These are phyloP conservation scores for Trichonephila clavata DNA, from an alignment of 1,140 invertebrate species.

Conservation along the genomic window DNA sequence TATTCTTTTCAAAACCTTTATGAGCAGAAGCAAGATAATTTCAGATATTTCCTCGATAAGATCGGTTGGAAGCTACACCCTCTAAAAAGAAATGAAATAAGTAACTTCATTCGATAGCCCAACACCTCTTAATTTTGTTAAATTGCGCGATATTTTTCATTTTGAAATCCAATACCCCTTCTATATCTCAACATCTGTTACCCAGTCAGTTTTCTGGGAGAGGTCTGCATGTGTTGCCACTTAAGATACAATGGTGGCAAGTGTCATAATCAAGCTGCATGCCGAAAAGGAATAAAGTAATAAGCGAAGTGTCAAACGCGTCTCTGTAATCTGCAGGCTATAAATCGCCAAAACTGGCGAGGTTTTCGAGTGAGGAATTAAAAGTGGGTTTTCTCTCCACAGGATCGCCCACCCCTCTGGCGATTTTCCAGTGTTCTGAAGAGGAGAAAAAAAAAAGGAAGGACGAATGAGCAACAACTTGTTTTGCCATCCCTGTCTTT, in stretches of 20 bases:
- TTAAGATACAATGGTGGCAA: background rate
- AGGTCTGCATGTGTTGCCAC: background rate
- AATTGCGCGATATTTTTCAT: conserved; percentile 27
- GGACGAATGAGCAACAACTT: conserved; percentile 33
- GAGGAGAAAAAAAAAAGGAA: conserved; percentile 10
- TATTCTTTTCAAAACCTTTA: background rate
- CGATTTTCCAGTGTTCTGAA: background rate
- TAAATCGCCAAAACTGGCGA: conserved; percentile 61
- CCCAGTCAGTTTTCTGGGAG: background rate
- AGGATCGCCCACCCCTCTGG: conserved; percentile 59
- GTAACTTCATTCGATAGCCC: background rate
- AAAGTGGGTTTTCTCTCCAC: conserved; percentile 49
- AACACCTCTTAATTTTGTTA: conserved; percentile 16
- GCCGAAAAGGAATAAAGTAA: conserved; percentile 1
- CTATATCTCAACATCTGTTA: background rate
- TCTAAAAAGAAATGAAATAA: background rate
- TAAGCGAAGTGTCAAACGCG: conserved; percentile 1
- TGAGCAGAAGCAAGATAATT: background rate
- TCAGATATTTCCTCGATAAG: background rate
- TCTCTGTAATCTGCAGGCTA: conserved; percentile 6
- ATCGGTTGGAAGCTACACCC: background rate
- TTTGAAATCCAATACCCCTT: conserved; percentile 29
- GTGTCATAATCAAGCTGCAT: conserved; percentile 26
- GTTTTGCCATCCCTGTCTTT: background rate
- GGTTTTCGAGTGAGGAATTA: conserved; percentile 17